A percentile compares a stretch with the other conserved stretches of the same genome.
These are phyloP conservation scores for Enteromius viviparus DNA, from an alignment of 2,797 vertebrate species.

Conservation along the genomic window DNA sequence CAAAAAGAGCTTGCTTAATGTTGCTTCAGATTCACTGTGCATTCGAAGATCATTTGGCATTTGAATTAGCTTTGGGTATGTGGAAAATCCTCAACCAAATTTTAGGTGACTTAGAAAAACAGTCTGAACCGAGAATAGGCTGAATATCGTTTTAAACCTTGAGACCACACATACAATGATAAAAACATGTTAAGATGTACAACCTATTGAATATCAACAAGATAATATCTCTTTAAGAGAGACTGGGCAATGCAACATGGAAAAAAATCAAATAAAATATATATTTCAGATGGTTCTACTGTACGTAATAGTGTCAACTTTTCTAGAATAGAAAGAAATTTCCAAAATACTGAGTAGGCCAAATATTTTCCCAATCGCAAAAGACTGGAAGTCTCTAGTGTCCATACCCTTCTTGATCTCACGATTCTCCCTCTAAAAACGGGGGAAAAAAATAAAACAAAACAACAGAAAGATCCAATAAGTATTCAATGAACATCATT, in stretches of 20 bases:
- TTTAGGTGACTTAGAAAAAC: constrained; percentile 49
- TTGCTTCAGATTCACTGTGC: constrained; percentile 56
- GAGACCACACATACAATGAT: constrained; percentile 61
- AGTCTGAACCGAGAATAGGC: constrained; percentile 55
- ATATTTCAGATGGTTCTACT: constrained; percentile 59
- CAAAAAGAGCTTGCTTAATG: constrained; percentile 43
- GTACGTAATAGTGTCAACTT: constrained; percentile 64
- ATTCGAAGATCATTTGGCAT: constrained; percentile 63
- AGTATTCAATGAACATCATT: constrained; percentile 23
- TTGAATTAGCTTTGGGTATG: constrained; percentile 58
- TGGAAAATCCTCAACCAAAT: constrained; percentile 52
- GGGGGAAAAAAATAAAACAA: constrained; percentile 4
- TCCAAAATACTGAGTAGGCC: constrained; percentile 67
- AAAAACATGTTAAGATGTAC: constrained; percentile 71
- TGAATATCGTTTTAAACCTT: constrained; percentile 59
- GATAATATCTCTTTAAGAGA: constrained; percentile 74
- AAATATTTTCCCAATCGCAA: constrained; percentile 38
- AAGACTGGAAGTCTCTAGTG: constrained; percentile 50
- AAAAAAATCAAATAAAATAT: constrained; percentile 45
- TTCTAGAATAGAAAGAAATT: constrained; percentile 57
- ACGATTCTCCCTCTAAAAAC: constrained; percentile 19
- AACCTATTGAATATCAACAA: constrained; percentile 83
- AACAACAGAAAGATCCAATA: background rate
- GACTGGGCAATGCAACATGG: constrained; percentile 67
- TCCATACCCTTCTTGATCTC: constrained; percentile 51